Base-by-base conservation (phyloP, 2,888 invertebrate genomes). In the Oligia latruncula region DNA sequence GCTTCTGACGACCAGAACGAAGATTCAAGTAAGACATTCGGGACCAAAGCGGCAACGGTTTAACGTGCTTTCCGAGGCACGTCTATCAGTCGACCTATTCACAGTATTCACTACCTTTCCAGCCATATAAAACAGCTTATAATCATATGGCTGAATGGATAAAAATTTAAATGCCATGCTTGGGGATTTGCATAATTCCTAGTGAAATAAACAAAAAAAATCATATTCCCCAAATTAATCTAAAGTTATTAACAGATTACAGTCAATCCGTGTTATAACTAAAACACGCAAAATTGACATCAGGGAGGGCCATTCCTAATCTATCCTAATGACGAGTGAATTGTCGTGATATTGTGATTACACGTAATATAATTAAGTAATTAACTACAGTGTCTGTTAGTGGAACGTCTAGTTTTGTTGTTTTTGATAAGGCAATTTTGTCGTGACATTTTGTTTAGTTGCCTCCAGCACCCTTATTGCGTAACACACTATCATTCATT, bases 331-430 rank as follows among this genome's bases (percentile, higher is more conserved):
- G 88, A 87, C 82, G 89, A 92, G 90, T 92, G 92, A 83, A 86
- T 83, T 83, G 92, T 86, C 83, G 91, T 92, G 92, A 92, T 92
- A 92, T 80, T 62, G 80, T 80, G 78, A 83, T 87, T 79, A 81
- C 80, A 58, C 46, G 80, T 82, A 81, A 84, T 89, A 77, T 76
- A 46, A 83, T 75, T 86, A 87, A 90, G 84, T 91, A 87, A 88
- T 90, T 89, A 88, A 84, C 81, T 87, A 80, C 64, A 84, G 62
- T 81, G 82, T 46, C 65, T 75, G 81, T 81, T 77, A 74, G 71
- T 73, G 58, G 58, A 49, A 49, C 49, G 58, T 55, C 62, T 2
- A 55, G 70, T 73, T 81, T 52, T 68, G 65, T 71, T 74, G 74
- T 77, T 70, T 67, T 65, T 70, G 77, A 77, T 73, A 55, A 64